phyloP scores from a whole-genome alignment of 2,888 invertebrate species.

The Ormyrus labotus region DNA sequence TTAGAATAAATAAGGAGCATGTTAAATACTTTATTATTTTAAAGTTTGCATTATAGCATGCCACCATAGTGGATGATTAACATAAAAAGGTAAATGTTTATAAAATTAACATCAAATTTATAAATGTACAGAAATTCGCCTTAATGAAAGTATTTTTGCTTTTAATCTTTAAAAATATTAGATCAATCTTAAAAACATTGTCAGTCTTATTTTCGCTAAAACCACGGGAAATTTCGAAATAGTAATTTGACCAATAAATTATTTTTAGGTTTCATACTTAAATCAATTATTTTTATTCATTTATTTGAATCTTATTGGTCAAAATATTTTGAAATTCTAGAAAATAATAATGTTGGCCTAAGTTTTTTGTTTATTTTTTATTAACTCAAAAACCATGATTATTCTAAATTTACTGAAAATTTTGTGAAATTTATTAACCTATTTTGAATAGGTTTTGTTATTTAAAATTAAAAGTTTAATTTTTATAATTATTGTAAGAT shows the following conservation, averaged over 20 bases:
- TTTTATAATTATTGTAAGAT: conserved; percentile 40
- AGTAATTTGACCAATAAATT: conserved; percentile 11
- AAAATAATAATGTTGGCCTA: conserved; percentile 31
- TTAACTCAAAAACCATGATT: conserved; percentile 35
- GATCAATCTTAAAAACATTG: neutral
- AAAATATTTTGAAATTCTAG: conserved; percentile 42
- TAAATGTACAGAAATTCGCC: too few relatives aligned
- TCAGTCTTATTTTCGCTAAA: conserved; percentile 26
- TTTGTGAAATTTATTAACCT: conserved; percentile 60
- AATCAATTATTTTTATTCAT: neutral
- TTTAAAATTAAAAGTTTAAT: conserved; percentile 70
- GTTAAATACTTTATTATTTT: too few relatives aligned
- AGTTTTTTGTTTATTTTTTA: conserved; percentile 47
- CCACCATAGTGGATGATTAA: neutral
- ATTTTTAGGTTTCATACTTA: conserved; percentile 27
- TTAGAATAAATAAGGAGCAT: too few relatives aligned
- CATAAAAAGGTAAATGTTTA: neutral
- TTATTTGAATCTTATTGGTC: conserved; percentile 30
- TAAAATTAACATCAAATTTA: neutral
- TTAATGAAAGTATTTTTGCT: conserved; percentile 53
- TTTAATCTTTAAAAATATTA: conserved; percentile 60
- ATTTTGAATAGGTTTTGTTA: conserved; percentile 60
- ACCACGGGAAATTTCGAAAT: conserved; percentile 35
- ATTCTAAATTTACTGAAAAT: conserved; percentile 34
- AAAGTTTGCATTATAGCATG: too few relatives aligned